Conservation (phyloP, 2,797 vertebrate species). For the Sternotherus odoratus region DNA sequence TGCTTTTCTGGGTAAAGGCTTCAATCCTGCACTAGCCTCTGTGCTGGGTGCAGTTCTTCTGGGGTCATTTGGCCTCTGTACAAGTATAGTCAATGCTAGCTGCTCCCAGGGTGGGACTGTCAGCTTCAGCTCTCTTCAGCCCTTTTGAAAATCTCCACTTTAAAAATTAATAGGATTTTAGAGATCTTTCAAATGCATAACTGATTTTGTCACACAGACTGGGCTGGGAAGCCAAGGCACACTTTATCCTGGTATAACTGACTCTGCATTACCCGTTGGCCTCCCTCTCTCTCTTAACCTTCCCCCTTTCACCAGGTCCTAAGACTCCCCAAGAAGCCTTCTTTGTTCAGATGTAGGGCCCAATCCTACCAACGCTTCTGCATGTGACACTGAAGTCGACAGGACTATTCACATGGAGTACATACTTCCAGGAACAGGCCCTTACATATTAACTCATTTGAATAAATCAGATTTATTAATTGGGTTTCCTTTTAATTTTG, state of each 20-base stretch:
- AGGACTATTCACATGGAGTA: slow-evolving; percentile 7
- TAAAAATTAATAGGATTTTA: not conserved
- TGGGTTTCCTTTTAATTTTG: slow-evolving; percentile 28
- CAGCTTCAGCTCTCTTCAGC: not conserved
- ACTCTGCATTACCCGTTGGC: slow-evolving; percentile 6
- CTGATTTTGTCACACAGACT: not conserved
- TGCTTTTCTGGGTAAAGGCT: slow-evolving; percentile 20
- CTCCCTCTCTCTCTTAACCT: slow-evolving; percentile 36
- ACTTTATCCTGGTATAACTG: not conserved
- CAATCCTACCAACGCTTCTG: not conserved
- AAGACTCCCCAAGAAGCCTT: slow-evolving; percentile 39
- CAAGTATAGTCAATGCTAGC: not conserved
- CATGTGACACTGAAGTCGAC: slow-evolving; percentile 38
- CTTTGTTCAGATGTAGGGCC: slow-evolving; percentile 45
- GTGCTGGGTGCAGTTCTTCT: not conserved
- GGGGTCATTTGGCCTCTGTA: slow-evolving; percentile 8
- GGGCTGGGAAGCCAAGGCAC: slow-evolving; percentile 25
- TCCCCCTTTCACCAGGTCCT: slow-evolving; percentile 41
- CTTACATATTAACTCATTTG: not conserved
- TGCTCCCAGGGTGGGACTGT: not conserved
- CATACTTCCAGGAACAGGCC: slow-evolving; percentile 26
- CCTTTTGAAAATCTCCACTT: not conserved
- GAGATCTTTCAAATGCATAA: not conserved
- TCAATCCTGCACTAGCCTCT: slow-evolving; percentile 36
- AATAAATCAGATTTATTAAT: slow-evolving; percentile 50